Percentiles rank a stretch among this genome's conserved stretches.
Conservation (phyloP, 2,888 invertebrate genomes). For the Drosophila ezoana region DNA sequence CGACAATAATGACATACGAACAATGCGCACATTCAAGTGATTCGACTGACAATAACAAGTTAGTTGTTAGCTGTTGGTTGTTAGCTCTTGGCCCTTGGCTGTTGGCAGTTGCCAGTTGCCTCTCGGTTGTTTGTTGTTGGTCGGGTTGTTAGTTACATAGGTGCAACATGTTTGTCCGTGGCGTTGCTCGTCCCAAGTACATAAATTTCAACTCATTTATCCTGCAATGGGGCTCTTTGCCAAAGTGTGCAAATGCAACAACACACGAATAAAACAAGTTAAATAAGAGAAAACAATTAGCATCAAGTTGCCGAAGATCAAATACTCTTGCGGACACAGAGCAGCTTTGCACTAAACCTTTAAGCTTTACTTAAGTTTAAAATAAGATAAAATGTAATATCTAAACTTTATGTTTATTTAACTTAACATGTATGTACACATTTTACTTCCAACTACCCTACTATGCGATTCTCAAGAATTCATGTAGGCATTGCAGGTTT, state of each 20-base stretch:
- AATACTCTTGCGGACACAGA: constrained; percentile 1
- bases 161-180: constrained; percentile 52
- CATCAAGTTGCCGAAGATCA: constrained; percentile 4
- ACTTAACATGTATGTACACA: no score
- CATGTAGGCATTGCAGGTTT: no score
- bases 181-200: constrained; percentile 39
- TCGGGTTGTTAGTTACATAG: constrained; percentile 10
- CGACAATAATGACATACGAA: constrained; percentile 51
- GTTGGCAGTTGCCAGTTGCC: constrained; percentile 18
- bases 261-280: constrained; percentile 56
- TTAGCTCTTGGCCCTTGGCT: constrained; percentile 13
- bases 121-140: constrained; percentile 11
- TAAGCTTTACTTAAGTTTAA: no score
- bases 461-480: no score
- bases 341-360: no score
- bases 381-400: no score
- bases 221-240: constrained; percentile 53
- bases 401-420: no score
- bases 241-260: constrained; percentile 49
- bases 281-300: constrained; percentile 1
- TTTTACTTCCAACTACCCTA: no score
- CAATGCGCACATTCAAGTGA: constrained; percentile 54
- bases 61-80: constrained; percentile 11
- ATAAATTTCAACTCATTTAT: constrained; percentile 70
- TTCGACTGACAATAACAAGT: constrained; percentile 70